These are phyloP conservation scores for Cettia cetti DNA, from an alignment of 2,113 vertebrate species.

Conservation along the genomic window DNA sequence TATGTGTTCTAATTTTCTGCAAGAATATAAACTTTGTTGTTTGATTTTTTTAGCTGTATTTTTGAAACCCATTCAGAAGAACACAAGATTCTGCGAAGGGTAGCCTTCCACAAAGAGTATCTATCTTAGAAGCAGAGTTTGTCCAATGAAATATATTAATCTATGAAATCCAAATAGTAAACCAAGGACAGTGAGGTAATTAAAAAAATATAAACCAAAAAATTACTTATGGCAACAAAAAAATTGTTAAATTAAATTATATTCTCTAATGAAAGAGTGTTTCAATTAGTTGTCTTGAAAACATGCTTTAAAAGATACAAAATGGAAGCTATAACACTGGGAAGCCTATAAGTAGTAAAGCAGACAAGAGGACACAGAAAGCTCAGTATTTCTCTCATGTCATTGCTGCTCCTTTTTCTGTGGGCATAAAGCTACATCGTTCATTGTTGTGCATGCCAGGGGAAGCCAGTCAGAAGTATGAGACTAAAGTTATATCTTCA, in stretches of 20 bases:
- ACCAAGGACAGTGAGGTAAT: neutral
- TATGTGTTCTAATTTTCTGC: neutral
- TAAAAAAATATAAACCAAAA: too few species aligned
- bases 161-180: neutral
- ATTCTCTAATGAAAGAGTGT: neutral
- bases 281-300: neutral
- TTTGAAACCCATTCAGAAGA: neutral
- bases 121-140: neutral
- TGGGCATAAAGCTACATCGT: neutral
- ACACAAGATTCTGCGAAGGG: neutral
- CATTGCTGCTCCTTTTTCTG: neutral
- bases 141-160: neutral
- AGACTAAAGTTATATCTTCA: neutral
- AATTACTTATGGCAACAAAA: neutral
- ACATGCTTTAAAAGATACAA: neutral
- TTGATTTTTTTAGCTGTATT: neutral
- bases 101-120: neutral
- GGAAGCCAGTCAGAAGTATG: neutral
- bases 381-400: neutral
- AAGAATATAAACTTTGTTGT: neutral
- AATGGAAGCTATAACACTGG: neutral
- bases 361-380: neutral
- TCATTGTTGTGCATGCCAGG: neutral
- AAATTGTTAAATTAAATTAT: neutral
- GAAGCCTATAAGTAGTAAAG: neutral